phyloP scores from a whole-genome alignment of 92 coral and sea anemone species.

The Umimayanthus chanpuru region DNA sequence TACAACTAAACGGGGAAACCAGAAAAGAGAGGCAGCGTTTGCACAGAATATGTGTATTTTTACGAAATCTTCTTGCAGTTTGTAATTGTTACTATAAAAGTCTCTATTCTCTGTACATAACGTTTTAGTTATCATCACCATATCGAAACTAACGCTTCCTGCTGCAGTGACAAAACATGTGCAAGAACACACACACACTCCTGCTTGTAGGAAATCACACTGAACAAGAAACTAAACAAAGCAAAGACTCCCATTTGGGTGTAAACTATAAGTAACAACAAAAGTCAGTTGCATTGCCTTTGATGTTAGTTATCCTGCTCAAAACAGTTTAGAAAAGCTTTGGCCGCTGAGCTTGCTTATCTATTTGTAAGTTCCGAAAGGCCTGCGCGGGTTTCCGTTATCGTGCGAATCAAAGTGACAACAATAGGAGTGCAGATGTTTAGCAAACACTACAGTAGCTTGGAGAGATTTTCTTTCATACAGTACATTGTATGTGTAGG shows the following conservation, averaged over 20 bases:
- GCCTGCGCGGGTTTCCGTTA: slow-evolving; percentile 6
- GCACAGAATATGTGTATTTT: too few species aligned
- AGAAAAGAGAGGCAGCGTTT: too few species aligned
- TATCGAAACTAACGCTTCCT: neutral
- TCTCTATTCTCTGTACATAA: neutral
- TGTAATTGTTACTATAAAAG: neutral
- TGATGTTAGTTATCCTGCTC: neutral
- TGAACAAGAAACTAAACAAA: neutral
- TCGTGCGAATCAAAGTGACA: neutral
- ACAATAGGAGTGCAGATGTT: neutral
- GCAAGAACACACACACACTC: neutral
- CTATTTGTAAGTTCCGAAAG: slow-evolving; percentile 17
- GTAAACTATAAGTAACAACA: neutral
- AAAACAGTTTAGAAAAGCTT: neutral
- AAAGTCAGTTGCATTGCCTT: neutral
- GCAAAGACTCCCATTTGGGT: neutral
- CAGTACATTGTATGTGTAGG: neutral
- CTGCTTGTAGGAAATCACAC: neutral
- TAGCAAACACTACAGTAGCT: neutral
- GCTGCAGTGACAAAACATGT: neutral
- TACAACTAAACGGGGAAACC: too few species aligned
- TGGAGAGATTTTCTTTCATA: neutral
- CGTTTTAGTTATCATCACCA: neutral
- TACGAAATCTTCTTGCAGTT: too few species aligned
- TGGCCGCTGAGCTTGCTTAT: slow-evolving; percentile 3